A percentile compares a stretch with the other conserved stretches of the same genome.
Evolutionary conservation across 2,888 invertebrate genomes (phyloP).

Genomic region (Orthonychiurus folsomi): DNA sequence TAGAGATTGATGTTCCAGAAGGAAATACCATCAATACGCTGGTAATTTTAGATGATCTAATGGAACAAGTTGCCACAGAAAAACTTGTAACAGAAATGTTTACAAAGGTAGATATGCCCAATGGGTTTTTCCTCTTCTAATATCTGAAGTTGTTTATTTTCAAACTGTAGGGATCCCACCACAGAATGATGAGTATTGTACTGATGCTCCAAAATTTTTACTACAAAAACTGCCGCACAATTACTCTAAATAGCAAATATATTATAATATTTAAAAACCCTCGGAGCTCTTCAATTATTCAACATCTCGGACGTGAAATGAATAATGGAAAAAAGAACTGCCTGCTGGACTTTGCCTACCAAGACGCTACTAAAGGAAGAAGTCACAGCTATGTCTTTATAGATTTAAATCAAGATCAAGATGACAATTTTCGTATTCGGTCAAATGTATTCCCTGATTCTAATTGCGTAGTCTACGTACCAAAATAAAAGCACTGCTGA

Average conservation of each 20-base stretch:
- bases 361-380: slow-evolving; percentile 17
- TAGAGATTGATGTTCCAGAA: slow-evolving; percentile 13
- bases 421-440: slow-evolving; percentile 26
- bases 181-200: slow-evolving; percentile 2
- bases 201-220: slow-evolving; percentile 23
- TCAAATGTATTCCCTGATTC: slow-evolving; percentile 27
- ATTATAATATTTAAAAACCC: slow-evolving; percentile 23
- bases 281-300: slow-evolving; percentile 17
- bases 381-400: slow-evolving; percentile 28
- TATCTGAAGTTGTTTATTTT: neutral
- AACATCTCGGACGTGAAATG: slow-evolving; percentile 25
- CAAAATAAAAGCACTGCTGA: neutral
- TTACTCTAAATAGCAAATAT: slow-evolving; percentile 21
- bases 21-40: slow-evolving; percentile 7
- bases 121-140: too few relatives aligned
- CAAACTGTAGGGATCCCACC: slow-evolving; percentile 6
- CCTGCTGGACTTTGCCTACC: slow-evolving; percentile 19
- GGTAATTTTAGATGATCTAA: slow-evolving; percentile 16
- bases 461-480: slow-evolving; percentile 16
- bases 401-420: slow-evolving; percentile 25
- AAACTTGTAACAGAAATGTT: neutral
- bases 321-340: slow-evolving; percentile 20
- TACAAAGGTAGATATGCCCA: neutral
- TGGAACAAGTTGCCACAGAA: slow-evolving; percentile 12
- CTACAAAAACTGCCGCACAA: slow-evolving; percentile 14